Conservation (phyloP, 2,888 invertebrate genomes). For the Apocheima hispidaria region DNA sequence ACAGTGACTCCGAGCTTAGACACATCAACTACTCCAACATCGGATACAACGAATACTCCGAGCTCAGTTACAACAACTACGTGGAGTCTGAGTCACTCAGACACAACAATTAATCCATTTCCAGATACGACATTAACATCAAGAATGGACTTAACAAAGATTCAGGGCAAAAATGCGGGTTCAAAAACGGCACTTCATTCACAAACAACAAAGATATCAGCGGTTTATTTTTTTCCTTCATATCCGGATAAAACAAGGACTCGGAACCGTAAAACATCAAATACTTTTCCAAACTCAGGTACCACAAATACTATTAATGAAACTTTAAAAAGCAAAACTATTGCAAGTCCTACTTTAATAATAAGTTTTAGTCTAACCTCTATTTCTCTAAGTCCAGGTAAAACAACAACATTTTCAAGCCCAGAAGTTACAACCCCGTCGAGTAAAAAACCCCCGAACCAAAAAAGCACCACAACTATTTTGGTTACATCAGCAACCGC, state of each 20-base stretch:
- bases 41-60: background rate
- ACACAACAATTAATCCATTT: background rate
- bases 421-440: background rate
- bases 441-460: background rate
- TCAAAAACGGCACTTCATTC: too few relatives aligned
- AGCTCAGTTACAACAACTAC: background rate
- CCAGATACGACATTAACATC: background rate
- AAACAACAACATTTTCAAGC: background rate
- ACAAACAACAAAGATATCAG: too few relatives aligned
- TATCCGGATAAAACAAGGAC: too few relatives aligned
- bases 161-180: too few relatives aligned
- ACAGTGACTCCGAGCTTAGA: background rate
- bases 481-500: too few relatives aligned
- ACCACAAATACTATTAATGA: background rate
- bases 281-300: background rate
- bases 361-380: background rate
- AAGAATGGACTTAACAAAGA: background rate
- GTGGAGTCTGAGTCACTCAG: background rate
- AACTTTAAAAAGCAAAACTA: too few relatives aligned
- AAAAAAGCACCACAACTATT: background rate
- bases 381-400: constrained; percentile 1
- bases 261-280: background rate
- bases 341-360: background rate
- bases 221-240: too few relatives aligned
- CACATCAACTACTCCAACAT: background rate